Conservation (phyloP, 1,140 invertebrate species). For the Brachionus asplanchnoidis region DNA sequence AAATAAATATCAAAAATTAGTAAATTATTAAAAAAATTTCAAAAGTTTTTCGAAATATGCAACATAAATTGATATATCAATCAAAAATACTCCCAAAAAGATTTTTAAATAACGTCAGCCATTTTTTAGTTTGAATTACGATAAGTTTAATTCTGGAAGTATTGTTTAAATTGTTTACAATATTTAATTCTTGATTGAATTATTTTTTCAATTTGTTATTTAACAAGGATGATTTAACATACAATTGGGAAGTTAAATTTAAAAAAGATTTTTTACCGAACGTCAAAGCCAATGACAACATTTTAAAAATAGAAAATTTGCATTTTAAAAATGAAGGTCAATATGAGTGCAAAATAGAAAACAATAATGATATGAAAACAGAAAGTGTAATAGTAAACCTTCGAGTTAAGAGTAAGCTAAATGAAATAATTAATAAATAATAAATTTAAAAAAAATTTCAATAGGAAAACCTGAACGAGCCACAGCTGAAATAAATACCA, state of each 20-base stretch:
- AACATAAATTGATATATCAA: too few relatives aligned
- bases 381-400: neutral
- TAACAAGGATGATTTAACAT: neutral
- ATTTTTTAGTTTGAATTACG: too few relatives aligned
- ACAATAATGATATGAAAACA: neutral
- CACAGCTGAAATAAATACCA: neutral
- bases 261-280: neutral
- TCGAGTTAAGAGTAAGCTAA: neutral
- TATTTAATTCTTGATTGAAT: neutral
- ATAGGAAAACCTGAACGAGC: neutral
- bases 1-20: too few relatives aligned
- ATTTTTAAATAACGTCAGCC: too few relatives aligned
- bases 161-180: neutral
- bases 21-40: too few relatives aligned
- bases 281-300: neutral
- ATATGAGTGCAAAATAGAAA: slow-evolving; percentile 8
- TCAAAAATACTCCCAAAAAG: too few relatives aligned
- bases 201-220: neutral
- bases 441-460: neutral
- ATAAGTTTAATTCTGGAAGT: too few relatives aligned
- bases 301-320: slow-evolving; percentile 20
- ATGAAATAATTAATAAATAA: neutral
- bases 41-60: too few relatives aligned
- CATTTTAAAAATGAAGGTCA: neutral
- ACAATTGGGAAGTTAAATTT: neutral